Evolutionary conservation across 2,113 vertebrate genomes (phyloP).

Genomic region (Clarias macrocephalus): DNA sequence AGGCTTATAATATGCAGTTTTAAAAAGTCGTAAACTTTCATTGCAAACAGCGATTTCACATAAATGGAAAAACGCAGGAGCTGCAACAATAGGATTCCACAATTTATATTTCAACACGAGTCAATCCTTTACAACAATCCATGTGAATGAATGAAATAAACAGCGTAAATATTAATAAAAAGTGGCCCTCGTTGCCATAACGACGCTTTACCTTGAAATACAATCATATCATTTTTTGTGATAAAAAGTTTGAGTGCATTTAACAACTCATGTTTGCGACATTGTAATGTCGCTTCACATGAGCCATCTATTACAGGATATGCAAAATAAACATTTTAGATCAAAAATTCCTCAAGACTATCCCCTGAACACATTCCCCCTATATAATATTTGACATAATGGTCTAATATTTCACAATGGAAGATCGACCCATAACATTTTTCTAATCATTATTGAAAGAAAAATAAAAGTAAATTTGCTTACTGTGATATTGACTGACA

Average conservation of each 20-base stretch:
- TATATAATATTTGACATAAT: not conserved
- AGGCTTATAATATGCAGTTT: conserved; percentile 11
- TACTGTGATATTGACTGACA: not conserved
- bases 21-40: not conserved
- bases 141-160: not conserved
- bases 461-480: not conserved
- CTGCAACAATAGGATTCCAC: not conserved
- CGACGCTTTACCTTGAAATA: not conserved
- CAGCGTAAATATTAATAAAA: not conserved
- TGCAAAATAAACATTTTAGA: not conserved
- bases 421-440: not conserved
- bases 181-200: no score
- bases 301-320: not conserved
- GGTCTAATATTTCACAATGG: not conserved
- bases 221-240: not conserved
- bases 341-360: not conserved
- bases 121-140: not conserved
- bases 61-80: not conserved
- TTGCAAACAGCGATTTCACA: not conserved
- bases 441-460: not conserved
- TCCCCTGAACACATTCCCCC: not conserved
- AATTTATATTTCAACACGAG: not conserved
- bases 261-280: not conserved
- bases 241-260: not conserved
- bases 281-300: not conserved